phyloP scores from a whole-genome alignment of 2,888 invertebrate genomes.

The Antitype chi region DNA sequence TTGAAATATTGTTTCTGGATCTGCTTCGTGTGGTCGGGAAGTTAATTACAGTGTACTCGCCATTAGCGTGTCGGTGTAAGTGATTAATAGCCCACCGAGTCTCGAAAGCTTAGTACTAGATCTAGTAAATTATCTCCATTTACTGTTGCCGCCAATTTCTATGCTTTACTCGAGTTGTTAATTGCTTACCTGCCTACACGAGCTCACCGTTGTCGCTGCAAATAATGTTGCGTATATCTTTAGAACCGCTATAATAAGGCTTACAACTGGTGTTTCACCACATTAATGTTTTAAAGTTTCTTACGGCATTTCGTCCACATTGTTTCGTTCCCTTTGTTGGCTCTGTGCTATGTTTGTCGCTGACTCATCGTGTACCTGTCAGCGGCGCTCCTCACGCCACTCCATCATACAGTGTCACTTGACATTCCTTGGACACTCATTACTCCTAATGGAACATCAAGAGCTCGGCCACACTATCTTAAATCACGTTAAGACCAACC shows the following conservation, averaged over 20 bases:
- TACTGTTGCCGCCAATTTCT: slow-evolving; percentile 75
- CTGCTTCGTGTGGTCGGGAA: slow-evolving; percentile 72
- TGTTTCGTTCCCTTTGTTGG: slow-evolving; percentile 70
- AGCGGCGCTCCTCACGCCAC: slow-evolving; percentile 82
- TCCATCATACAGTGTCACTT: slow-evolving; percentile 84
- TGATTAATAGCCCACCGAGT: slow-evolving; percentile 81
- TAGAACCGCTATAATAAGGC: slow-evolving; percentile 43
- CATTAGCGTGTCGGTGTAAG: slow-evolving; percentile 78
- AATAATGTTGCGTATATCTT: slow-evolving; percentile 57
- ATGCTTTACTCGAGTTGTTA: slow-evolving; percentile 72
- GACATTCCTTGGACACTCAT: slow-evolving; percentile 83
- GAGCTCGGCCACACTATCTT: slow-evolving; percentile 76
- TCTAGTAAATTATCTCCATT: slow-evolving; percentile 77
- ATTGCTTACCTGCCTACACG: slow-evolving; percentile 71
- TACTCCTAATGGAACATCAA: slow-evolving; percentile 85
- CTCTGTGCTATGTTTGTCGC: slow-evolving; percentile 74
- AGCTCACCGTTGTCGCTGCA: slow-evolving; percentile 64
- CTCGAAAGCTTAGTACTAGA: slow-evolving; percentile 75
- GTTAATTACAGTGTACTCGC: slow-evolving; percentile 80
- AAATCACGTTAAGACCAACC: slow-evolving; percentile 76
- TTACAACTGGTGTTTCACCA: slow-evolving; percentile 47
- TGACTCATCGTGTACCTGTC: slow-evolving; percentile 87
- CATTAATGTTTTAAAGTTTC: slow-evolving; percentile 44
- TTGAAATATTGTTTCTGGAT: slow-evolving; percentile 79
- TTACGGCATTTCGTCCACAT: slow-evolving; percentile 55